Conservation (phyloP, 2,797 vertebrate genomes). For the Microtus californicus region DNA sequence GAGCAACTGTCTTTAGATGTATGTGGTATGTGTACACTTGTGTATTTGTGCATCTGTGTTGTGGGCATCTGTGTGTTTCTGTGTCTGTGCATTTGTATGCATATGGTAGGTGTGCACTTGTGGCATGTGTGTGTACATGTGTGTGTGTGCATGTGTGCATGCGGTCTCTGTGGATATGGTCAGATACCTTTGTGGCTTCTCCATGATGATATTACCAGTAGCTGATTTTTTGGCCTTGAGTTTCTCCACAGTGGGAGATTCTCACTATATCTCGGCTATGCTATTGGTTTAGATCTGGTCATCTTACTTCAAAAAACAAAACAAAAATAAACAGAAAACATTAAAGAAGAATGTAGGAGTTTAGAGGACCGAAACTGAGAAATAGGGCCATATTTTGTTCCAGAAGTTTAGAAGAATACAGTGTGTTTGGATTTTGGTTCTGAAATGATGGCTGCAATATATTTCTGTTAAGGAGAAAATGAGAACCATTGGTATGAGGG, state of each 20-base stretch:
- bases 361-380: not conserved
- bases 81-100: not conserved
- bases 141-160: not conserved
- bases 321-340: too few species aligned
- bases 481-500: not conserved
- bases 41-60: not conserved
- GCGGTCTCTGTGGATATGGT: rapidly evolving
- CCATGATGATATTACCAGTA: not conserved
- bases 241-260: not conserved
- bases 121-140: not conserved
- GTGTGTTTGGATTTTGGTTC: not conserved
- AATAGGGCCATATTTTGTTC: rapidly evolving
- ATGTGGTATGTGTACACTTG: too few species aligned
- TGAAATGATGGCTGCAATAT: rapidly evolving
- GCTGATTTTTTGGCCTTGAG: too few species aligned
- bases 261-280: not conserved
- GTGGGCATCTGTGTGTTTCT: not conserved
- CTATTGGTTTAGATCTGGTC: not conserved
- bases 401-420: not conserved
- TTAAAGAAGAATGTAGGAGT: not conserved
- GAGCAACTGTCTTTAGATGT: not conserved
- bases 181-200: not conserved
- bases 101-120: not conserved
- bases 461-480: not conserved
- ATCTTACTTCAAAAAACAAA: not conserved